phyloP scores from a whole-genome alignment of 2,888 invertebrate genomes.

The Eristalis intricaria region DNA sequence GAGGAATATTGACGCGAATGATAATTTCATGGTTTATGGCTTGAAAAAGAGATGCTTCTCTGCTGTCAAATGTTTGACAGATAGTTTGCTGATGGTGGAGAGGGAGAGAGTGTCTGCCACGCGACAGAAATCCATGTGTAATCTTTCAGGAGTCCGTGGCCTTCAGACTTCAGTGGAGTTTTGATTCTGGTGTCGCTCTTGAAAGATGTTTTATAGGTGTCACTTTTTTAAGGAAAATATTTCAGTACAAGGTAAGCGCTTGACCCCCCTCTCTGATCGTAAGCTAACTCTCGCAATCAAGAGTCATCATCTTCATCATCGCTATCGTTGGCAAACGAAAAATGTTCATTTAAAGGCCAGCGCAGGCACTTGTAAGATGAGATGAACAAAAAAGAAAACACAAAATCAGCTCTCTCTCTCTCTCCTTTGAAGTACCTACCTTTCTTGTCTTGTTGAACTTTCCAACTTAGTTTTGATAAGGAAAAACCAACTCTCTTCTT shows the following conservation, averaged over 20 bases:
- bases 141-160: too few species aligned
- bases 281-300: too few species aligned
- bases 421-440: constrained; percentile 26
- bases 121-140: too few species aligned
- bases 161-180: too few species aligned
- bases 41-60: constrained; percentile 1
- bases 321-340: neutral
- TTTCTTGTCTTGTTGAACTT: constrained; percentile 25
- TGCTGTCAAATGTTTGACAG: neutral
- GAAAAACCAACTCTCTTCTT: neutral
- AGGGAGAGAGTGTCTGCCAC: neutral
- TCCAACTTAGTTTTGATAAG: constrained; percentile 9
- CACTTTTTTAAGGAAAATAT: too few species aligned
- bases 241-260: too few species aligned
- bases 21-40: constrained; percentile 30
- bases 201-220: too few species aligned
- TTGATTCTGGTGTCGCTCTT: neutral
- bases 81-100: neutral
- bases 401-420: too few species aligned
- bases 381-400: neutral
- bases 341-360: neutral
- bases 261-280: too few species aligned
- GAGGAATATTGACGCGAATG: constrained; percentile 27
- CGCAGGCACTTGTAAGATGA: neutral
- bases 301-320: neutral